Evolutionary conservation across 2,797 vertebrate species (phyloP).

Genomic region (Halcyon leucocephala): DNA sequence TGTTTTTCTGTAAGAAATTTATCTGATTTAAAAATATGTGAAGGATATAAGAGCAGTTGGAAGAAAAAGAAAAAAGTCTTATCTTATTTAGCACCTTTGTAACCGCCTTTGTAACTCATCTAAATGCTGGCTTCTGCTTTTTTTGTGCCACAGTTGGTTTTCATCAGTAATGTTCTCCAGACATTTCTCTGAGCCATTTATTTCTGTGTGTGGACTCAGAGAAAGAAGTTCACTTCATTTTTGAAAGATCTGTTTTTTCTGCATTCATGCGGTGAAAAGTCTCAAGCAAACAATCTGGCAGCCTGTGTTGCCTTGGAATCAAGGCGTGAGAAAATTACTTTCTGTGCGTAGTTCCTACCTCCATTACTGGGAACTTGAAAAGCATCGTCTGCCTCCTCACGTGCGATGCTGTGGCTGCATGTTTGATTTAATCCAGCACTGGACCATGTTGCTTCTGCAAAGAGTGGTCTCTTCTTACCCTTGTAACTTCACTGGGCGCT

Average conservation of each 20-base stretch:
- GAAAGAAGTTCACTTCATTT: not conserved
- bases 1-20: not conserved
- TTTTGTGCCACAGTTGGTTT: not conserved
- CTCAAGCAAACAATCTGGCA: not conserved
- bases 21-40: not conserved
- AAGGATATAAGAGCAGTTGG: not conserved
- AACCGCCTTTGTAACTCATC: not conserved
- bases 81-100: not conserved
- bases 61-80: not conserved
- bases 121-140: not conserved
- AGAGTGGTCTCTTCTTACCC: not conserved
- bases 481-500: rapidly evolving
- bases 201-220: not conserved
- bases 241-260: not conserved
- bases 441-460: not conserved
- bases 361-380: not conserved
- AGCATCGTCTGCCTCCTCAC: rapidly evolving
- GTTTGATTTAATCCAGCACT: not conserved
- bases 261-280: not conserved
- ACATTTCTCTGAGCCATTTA: not conserved
- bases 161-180: not conserved
- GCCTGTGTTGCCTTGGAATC: not conserved
- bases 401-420: not conserved
- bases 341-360: not conserved
- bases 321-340: rapidly evolving